Evolutionary conservation across 2,888 invertebrate species (phyloP).

Genomic region (Dromius quadrimaculatus): DNA sequence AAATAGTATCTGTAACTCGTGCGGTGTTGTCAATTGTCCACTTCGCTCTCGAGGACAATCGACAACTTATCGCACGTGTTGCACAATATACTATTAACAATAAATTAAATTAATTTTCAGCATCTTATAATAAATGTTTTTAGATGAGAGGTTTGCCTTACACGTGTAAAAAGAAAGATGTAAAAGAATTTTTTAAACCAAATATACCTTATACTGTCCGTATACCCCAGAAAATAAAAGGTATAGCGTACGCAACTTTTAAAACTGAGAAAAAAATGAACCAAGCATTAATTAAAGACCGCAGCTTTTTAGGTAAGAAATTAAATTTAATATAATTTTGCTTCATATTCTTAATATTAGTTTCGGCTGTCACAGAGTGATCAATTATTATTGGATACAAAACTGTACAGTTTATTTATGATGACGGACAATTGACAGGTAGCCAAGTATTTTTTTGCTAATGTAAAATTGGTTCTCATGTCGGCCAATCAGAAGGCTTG

Average conservation of each 20-base stretch:
- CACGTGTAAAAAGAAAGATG: constrained; percentile 83
- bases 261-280: constrained; percentile 83
- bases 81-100: too few relatives aligned
- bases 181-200: constrained; percentile 88
- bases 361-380: constrained; percentile 56
- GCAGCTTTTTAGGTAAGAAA: constrained; percentile 82
- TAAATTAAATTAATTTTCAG: background rate
- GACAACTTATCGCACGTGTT: too few relatives aligned
- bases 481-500: too few relatives aligned
- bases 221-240: constrained; percentile 80
- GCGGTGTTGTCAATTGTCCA: too few relatives aligned
- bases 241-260: constrained; percentile 93
- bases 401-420: too few relatives aligned
- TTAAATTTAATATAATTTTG: constrained; percentile 61
- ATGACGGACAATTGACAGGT: too few relatives aligned
- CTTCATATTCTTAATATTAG: constrained; percentile 60
- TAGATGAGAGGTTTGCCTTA: constrained; percentile 81
- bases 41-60: too few relatives aligned
- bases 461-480: too few relatives aligned
- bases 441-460: too few relatives aligned
- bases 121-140: constrained; percentile 38
- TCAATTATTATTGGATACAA: background rate
- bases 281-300: constrained; percentile 85
- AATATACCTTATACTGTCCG: constrained; percentile 83
- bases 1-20: too few relatives aligned